Base-by-base conservation (phyloP, 2,888 invertebrate species). In the Pristionchus fissidentatus region DNA sequence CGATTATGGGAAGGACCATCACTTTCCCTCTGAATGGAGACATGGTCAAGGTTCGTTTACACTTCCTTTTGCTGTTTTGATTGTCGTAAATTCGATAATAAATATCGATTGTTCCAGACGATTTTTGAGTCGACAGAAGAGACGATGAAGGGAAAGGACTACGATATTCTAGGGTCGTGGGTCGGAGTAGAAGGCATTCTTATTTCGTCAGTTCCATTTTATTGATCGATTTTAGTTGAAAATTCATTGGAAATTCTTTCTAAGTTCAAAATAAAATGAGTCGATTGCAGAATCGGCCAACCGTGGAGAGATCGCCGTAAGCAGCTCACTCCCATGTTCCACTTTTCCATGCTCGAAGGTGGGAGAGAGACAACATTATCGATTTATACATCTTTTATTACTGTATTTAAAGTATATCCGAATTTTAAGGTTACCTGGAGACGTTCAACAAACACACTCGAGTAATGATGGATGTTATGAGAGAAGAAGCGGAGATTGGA, bases 181-280 rank as follows among this genome's bases (percentile, higher is more conserved):
- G 90, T 93, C 2, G 93, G 93, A 22, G n/a, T n/a, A n/a, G 92
- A 92, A 29, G 93, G 93, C 3, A 90, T 94, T 3, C 90, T 93
- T 1, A 93, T 93, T 29, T 93, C 92, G 92, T 86, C 15, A 49
- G 49, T 46, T 60, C n/a, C 60, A 60, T n/a, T 10, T 49, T 15
- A 49, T 19, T 49, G 10, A 49, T 49, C 49, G 19, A 49, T 15
- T 49, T 15, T 49, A 10, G 49, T 15, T 49, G 49, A 49, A 49
- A n/a, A n/a, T n/a, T n/a, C n/a, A n/a, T n/a, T n/a, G n/a, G n/a
- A n/a, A n/a, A 29, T 29, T 60, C 13, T 35, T 32, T 32, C 8
- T 32, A 60, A 57, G 57, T 26, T 57, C 57, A 57, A 57, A 57
- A 26, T 26, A 26, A 29, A 60, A 60, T 60, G 10, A 29, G 32